Conservation (phyloP, 2,113 vertebrate species). For the Cepphus grylle region DNA sequence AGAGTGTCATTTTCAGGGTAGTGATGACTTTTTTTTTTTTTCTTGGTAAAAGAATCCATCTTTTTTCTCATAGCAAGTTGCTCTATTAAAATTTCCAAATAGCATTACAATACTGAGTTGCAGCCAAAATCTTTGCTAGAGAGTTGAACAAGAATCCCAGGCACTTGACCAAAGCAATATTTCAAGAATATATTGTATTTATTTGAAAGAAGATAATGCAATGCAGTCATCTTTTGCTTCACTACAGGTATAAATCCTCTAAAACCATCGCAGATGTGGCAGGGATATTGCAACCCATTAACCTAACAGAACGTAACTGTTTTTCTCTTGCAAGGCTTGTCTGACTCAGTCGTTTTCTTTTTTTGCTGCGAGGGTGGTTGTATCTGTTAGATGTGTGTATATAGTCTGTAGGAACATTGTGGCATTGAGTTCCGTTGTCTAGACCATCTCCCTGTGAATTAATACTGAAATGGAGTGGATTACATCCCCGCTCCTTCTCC, state of each 20-base stretch:
- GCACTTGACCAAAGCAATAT: constrained; percentile 52
- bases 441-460: constrained; percentile 18
- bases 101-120: neutral
- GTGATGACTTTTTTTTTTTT: neutral
- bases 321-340: constrained; percentile 47
- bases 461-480: neutral
- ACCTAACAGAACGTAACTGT: constrained; percentile 52
- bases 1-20: neutral
- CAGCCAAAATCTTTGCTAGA: neutral
- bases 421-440: neutral
- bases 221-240: constrained; percentile 56
- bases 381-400: neutral
- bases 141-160: constrained; percentile 6
- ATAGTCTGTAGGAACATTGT: neutral
- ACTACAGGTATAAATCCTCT: constrained; percentile 61
- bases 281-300: constrained; percentile 65
- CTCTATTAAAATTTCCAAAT: neutral
- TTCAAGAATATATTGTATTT: constrained; percentile 57
- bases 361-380: neutral
- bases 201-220: constrained; percentile 63
- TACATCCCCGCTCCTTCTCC: neutral
- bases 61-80: neutral
- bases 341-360: neutral
- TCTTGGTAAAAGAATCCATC: neutral
- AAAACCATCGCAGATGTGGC: constrained; percentile 62